phyloP scores from a whole-genome alignment of 2,797 vertebrate genomes.

The Oreochromis grahami region DNA sequence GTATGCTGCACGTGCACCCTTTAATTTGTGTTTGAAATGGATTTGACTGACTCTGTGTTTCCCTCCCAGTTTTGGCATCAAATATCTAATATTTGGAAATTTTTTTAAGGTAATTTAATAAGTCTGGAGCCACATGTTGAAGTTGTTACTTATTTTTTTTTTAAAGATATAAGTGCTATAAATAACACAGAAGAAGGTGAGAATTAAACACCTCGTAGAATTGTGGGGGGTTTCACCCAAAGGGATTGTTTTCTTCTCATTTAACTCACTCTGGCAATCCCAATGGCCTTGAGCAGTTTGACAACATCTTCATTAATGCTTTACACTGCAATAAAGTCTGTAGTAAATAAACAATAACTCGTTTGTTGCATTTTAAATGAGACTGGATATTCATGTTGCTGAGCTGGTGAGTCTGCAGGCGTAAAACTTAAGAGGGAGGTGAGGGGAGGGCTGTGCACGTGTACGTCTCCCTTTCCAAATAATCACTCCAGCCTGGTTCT shows the following conservation, averaged over 20 bases:
- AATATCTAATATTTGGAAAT: not conserved
- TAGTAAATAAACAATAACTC: conserved; percentile 30
- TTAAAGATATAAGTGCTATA: not conserved
- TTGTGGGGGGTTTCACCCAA: not conserved
- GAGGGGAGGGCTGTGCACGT: conserved; percentile 21
- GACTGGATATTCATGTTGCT: conserved; percentile 21
- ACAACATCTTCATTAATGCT: conserved; percentile 23
- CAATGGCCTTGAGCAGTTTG: not conserved
- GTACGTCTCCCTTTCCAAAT: conserved; percentile 50
- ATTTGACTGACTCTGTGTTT: not conserved
- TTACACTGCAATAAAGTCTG: conserved; percentile 28
- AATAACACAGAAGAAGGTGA: conserved; percentile 14
- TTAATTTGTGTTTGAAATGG: not conserved
- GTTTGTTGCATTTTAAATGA: conserved; percentile 19
- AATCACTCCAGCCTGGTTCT: conserved; percentile 65
- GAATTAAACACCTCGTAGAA: not conserved
- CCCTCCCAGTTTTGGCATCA: not conserved
- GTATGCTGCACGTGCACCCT: not conserved
- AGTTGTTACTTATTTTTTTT: not conserved
- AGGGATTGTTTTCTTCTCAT: not conserved
- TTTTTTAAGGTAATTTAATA: not conserved
- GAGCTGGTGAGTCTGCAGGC: conserved; percentile 37
- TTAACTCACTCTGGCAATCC: conserved; percentile 22
- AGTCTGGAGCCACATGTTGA: conserved; percentile 7
- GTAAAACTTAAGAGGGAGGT: not conserved